These are phyloP conservation scores for Chiloscyllium plagiosum DNA, from an alignment of 2,113 vertebrate genomes.

Conservation along the genomic window DNA sequence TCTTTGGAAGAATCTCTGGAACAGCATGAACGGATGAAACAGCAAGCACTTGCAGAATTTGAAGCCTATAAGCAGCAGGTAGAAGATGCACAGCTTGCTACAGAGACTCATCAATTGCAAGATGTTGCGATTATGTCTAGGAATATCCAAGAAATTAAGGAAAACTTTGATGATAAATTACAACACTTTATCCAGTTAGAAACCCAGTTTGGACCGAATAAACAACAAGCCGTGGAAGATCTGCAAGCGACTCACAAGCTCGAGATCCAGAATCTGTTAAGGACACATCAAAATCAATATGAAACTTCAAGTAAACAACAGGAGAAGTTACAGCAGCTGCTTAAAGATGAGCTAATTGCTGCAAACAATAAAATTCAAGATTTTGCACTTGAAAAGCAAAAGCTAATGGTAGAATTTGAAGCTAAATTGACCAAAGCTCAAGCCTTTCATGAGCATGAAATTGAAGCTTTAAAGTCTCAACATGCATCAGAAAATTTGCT, in stretches of 20 bases:
- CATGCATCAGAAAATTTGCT: conserved; percentile 89
- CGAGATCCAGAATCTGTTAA: conserved; percentile 85
- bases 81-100: conserved; percentile 93
- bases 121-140: conserved; percentile 91
- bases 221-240: conserved; percentile 76
- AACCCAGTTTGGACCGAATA: conserved; percentile 86
- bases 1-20: conserved; percentile 90
- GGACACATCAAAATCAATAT: conserved; percentile 81
- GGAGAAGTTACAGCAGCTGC: conserved; percentile 79
- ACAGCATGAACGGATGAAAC: conserved; percentile 88
- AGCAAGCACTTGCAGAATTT: conserved; percentile 88
- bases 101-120: conserved; percentile 93
- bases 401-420: conserved; percentile 89
- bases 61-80: conserved; percentile 89
- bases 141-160: conserved; percentile 94
- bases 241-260: conserved; percentile 72
- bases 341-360: conserved; percentile 76
- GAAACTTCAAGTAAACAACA: conserved; percentile 79
- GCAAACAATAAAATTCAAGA: conserved; percentile 77
- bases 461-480: conserved; percentile 93
- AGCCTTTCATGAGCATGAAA: conserved; percentile 86
- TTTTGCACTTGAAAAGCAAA: conserved; percentile 80
- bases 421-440: conserved; percentile 92
- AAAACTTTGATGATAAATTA: conserved; percentile 87
- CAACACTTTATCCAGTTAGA: conserved; percentile 79